Conservation (phyloP, 2,797 vertebrate species). For the Poecilia velifera region DNA sequence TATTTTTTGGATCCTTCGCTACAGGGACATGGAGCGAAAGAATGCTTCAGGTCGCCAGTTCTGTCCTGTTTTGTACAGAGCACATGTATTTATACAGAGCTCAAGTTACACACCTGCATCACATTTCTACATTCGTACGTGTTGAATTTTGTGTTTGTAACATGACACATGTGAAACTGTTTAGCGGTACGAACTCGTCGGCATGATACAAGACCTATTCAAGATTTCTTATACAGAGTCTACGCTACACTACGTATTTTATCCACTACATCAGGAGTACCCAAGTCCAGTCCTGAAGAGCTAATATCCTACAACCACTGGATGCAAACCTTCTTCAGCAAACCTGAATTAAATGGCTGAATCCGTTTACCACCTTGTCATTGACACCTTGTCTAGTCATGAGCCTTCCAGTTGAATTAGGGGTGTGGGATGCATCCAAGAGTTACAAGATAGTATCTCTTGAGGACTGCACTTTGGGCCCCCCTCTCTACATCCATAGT, state of each 20-base stretch:
- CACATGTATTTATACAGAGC: neutral
- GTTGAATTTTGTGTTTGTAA: neutral
- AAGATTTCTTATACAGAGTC: slow-evolving; percentile 2
- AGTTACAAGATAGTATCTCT: neutral
- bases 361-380: neutral
- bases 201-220: slow-evolving; percentile 1
- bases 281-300: neutral
- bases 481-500: neutral
- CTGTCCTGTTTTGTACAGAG: neutral
- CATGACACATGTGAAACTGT: neutral
- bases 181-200: neutral
- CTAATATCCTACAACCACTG: neutral
- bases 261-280: neutral
- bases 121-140: neutral
- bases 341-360: neutral
- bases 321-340: neutral
- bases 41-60: too few relatives aligned
- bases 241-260: neutral
- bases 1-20: too few relatives aligned
- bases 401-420: neutral
- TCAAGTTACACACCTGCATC: neutral
- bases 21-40: too few relatives aligned
- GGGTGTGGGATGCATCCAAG: neutral
- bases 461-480: neutral
- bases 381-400: neutral